Evolutionary conservation across 2,797 vertebrate genomes (phyloP).

Genomic region (Anguilla megastoma): DNA sequence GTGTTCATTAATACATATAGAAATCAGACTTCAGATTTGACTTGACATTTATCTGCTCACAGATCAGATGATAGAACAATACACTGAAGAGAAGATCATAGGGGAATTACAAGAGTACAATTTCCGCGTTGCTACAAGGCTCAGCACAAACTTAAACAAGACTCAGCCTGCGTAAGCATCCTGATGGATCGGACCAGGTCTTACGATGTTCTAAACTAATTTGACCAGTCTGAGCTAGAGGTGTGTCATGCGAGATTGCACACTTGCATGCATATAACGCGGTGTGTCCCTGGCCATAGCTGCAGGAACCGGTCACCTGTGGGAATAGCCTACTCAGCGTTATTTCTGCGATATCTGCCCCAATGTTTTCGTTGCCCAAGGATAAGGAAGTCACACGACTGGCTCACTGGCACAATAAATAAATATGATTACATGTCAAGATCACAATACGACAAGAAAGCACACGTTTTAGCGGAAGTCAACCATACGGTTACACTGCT

Average conservation of each 20-base stretch:
- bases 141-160: not conserved
- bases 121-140: not conserved
- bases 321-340: not conserved
- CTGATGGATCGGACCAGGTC: not conserved
- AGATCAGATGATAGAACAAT: not conserved
- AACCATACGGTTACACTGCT: not conserved
- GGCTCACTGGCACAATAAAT: not conserved
- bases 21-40: not conserved
- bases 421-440: not conserved
- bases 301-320: not conserved
- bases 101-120: not conserved
- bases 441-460: not conserved
- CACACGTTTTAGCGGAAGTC: not conserved
- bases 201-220: not conserved
- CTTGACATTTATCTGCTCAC: not conserved
- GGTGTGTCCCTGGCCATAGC: not conserved
- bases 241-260: not conserved
- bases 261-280: not conserved
- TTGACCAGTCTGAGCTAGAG: not conserved
- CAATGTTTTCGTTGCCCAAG: not conserved
- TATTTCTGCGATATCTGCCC: not conserved
- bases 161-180: not conserved
- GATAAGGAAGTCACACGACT: not conserved
- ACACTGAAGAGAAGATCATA: not conserved
- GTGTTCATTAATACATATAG: not conserved